A percentile compares a stretch with the other conserved stretches of the same genome.
Conservation (phyloP, 2,888 invertebrate genomes). For the Polyommatus icarus region DNA sequence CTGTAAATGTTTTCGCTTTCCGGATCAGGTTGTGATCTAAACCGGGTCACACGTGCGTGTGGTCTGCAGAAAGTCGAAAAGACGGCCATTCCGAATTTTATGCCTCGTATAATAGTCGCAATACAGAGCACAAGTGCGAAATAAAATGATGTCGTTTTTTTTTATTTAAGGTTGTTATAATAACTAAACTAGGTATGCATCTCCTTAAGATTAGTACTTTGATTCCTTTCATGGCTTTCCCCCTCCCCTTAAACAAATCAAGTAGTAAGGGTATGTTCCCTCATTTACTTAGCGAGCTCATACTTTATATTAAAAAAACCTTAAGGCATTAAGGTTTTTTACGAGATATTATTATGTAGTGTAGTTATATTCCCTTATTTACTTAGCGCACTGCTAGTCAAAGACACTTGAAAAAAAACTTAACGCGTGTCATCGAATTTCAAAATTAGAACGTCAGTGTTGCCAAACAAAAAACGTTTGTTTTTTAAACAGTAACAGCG, state of each 20-base stretch:
- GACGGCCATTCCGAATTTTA: background rate
- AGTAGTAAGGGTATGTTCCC: too few relatives aligned
- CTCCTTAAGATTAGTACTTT: too few relatives aligned
- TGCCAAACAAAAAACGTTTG: conserved; percentile 14
- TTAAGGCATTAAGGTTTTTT: too few relatives aligned
- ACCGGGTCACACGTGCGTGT: background rate
- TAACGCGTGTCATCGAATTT: background rate
- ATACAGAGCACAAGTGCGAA: background rate
- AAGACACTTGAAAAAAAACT: background rate
- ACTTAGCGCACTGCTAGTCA: background rate
- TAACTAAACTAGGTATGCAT: too few relatives aligned
- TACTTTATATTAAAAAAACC: too few relatives aligned
- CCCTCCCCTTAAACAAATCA: too few relatives aligned
- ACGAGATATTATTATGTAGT: too few relatives aligned
- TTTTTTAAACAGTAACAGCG: conserved; percentile 15
- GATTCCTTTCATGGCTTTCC: too few relatives aligned
- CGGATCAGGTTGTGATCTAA: background rate
- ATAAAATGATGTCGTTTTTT: too few relatives aligned
- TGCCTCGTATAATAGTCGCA: background rate
- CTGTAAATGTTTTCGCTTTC: background rate
- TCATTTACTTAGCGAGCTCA: too few relatives aligned
- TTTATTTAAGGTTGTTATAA: too few relatives aligned
- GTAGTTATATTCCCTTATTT: too few relatives aligned
- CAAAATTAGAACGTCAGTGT: conserved; percentile 20
- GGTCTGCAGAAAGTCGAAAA: background rate